Percentiles rank a stretch among this genome's conserved stretches.
Conservation (phyloP, 2,888 invertebrate genomes). For the Heliconius ismenius region DNA sequence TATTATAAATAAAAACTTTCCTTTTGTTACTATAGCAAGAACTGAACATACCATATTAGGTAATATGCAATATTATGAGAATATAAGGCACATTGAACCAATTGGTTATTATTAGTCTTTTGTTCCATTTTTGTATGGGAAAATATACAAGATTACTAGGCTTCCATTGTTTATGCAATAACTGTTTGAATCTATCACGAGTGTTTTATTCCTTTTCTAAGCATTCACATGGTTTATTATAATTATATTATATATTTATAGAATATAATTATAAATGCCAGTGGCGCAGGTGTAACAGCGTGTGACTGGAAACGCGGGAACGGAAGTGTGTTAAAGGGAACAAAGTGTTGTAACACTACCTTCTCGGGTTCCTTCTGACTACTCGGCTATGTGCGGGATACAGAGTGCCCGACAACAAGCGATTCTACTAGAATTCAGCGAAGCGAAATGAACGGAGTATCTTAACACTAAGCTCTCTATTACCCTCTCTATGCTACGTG, state of each 20-base stretch:
- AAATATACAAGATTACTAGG: constrained; percentile 23
- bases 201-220: not conserved
- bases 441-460: not conserved
- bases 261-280: not conserved
- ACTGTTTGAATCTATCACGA: not conserved
- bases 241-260: too few species aligned
- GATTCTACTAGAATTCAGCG: not conserved
- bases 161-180: constrained; percentile 15
- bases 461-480: not conserved
- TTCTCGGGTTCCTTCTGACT: not conserved
- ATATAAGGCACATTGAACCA: constrained; percentile 14
- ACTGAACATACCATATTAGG: not conserved
- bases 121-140: constrained; percentile 25
- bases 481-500: too few species aligned
- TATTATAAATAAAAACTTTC: not conserved
- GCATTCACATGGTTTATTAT: too few species aligned
- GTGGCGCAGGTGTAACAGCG: too few species aligned
- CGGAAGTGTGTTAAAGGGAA: too few species aligned
- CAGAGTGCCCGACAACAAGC: not conserved
- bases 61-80: constrained; percentile 22
- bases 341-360: not conserved
- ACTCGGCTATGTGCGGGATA: too few species aligned
- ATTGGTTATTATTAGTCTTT: constrained; percentile 7
- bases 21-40: not conserved
- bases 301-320: too few species aligned